These are phyloP conservation scores for Parnassius orleans DNA, from an alignment of 2,888 invertebrate species.

Conservation along the genomic window DNA sequence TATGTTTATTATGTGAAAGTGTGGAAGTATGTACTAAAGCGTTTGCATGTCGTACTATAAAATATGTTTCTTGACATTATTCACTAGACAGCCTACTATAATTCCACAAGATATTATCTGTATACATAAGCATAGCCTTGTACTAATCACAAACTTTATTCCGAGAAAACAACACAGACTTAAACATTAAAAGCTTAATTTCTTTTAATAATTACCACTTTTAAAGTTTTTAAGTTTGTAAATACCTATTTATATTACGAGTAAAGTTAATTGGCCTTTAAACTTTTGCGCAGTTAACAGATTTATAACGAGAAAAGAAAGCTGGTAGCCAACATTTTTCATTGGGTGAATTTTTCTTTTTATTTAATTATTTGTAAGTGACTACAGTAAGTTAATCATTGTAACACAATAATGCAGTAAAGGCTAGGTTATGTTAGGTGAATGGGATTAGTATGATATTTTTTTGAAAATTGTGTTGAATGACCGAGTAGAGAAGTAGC, in stretches of 20 bases:
- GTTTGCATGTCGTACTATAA: no score
- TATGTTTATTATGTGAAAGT: no score
- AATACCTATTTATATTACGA: constrained; percentile 8
- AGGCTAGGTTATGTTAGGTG: no score
- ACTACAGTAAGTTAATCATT: no score
- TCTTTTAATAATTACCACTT: constrained; percentile 11
- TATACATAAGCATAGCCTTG: background rate
- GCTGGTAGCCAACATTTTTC: background rate
- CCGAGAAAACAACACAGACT: constrained; percentile 6
- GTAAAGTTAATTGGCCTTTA: constrained; percentile 12
- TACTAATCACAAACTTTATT: constrained; percentile 3
- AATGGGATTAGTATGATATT: no score
- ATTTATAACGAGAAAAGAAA: constrained; percentile 14
- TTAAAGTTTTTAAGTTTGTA: constrained; percentile 10
- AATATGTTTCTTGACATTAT: background rate
- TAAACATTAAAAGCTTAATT: constrained; percentile 20
- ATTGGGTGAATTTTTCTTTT: no score
- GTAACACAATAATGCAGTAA: no score
- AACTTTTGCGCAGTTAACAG: constrained; percentile 3
- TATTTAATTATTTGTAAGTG: no score
- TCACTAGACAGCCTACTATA: background rate
- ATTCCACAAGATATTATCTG: constrained; percentile 16
- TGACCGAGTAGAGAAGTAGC: no score
- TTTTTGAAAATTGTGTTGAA: no score
- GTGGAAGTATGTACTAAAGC: no score